Conservation (phyloP, 2,797 vertebrate genomes). For the Sternotherus odoratus region DNA sequence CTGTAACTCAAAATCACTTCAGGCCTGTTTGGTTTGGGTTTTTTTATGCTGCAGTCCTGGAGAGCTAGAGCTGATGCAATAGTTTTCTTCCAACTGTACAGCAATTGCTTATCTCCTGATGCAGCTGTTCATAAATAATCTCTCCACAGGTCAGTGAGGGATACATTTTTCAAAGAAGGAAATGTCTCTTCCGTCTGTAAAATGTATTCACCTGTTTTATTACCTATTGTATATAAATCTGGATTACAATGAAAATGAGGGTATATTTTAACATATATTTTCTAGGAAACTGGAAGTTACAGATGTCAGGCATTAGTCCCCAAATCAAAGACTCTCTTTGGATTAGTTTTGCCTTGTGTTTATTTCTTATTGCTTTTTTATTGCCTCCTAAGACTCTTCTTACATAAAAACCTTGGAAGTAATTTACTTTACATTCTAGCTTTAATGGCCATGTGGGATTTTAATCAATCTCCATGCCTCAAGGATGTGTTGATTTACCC, state of each 20-base stretch:
- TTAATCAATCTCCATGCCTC: slow-evolving; percentile 62
- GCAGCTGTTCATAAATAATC: background rate
- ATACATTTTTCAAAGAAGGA: background rate
- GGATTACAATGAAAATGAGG: background rate
- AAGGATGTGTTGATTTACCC: slow-evolving; percentile 68
- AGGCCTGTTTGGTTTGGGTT: background rate
- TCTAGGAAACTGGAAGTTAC: slow-evolving; percentile 12
- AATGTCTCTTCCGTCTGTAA: background rate
- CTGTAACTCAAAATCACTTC: background rate
- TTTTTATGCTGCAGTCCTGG: background rate
- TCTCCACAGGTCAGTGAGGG: background rate
- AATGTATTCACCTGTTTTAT: background rate
- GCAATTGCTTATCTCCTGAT: background rate
- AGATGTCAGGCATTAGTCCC: background rate
- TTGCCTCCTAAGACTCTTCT: slow-evolving; percentile 10
- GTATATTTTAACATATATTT: slow-evolving; percentile 19
- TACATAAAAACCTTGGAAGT: slow-evolving; percentile 41
- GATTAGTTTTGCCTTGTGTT: slow-evolving; percentile 5
- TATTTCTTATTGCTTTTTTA: slow-evolving; percentile 26
- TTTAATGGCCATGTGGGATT: slow-evolving; percentile 23
- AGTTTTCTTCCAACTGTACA: background rate
- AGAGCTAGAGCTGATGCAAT: background rate
- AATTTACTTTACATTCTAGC: slow-evolving; percentile 46
- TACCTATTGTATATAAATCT: background rate
- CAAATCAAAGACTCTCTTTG: slow-evolving; percentile 29